Conservation (phyloP, 2,113 vertebrate genomes). For the Aythya baeri region DNA sequence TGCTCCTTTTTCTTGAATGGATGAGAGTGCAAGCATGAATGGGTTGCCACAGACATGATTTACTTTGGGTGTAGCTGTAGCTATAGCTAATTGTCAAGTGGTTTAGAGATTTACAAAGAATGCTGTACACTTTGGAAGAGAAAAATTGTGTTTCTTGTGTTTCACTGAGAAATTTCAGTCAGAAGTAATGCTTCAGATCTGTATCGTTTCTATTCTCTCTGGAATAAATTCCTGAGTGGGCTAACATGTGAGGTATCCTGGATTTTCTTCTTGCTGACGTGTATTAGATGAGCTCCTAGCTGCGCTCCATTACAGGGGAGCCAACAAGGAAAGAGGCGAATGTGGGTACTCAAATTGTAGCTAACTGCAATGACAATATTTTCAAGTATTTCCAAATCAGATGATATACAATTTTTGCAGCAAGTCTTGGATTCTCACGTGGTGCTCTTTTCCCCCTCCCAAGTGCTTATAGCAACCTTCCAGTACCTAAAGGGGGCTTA, state of each 20-base stretch:
- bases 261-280: not conserved
- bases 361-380: not conserved
- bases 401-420: not conserved
- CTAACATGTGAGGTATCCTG: fast-evolving
- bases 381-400: not conserved
- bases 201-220: not conserved
- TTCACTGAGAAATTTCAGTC: not conserved
- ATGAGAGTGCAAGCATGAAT: not conserved
- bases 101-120: not conserved
- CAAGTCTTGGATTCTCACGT: not conserved
- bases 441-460: fast-evolving
- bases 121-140: not conserved
- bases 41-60: not conserved
- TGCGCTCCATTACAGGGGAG: not conserved
- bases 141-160: not conserved
- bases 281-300: not conserved
- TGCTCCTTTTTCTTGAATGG: not conserved
- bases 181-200: not conserved
- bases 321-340: not conserved
- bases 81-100: not conserved
- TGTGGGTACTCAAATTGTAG: not conserved
- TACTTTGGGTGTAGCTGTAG: not conserved
- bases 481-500: too few relatives aligned
- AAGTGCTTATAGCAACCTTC: too few relatives aligned
- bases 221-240: not conserved